Base-by-base conservation (phyloP, 2,797 vertebrate species). In the Tarsius wallacei region DNA sequence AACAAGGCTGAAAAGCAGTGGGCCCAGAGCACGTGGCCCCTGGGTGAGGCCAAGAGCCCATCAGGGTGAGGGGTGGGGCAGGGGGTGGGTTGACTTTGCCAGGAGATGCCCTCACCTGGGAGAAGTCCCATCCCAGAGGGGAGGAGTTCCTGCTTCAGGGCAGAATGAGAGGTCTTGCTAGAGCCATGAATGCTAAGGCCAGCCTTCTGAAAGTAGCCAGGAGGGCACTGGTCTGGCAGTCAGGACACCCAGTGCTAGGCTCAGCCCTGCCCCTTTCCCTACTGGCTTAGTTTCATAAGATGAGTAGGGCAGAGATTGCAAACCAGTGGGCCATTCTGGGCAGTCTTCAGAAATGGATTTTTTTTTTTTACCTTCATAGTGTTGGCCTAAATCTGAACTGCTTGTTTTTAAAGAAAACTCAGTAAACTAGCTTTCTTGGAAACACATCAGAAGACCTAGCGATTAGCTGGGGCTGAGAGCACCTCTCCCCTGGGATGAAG, bases 401-500 rank as follows among this genome's bases (percentile, higher is more conserved):
- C 22, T 26, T 49, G 61, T 57, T 85, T 85, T 64, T 49, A 93
- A 93, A 76, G 82, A 85, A 92, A 85, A 59, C 21, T 49, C 36
- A 22, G 57, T 51, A 53, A 81, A 53, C 31, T 49, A 63, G 10
- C 31, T 93, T 83, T 22, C 59, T 81, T 61, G 16, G 19, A 36
- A 53, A 80, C 31, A 51, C 15, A 0, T 6, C 57, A 24, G 36
- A 33, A 71, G 22, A 49, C 31, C 2, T 59, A 90, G 42, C 42
- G 31, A 22, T 63, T 64, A 64, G 51, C 24, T n/a, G 51, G 74
- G 51, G 19, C 49, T 28, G 47, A 51, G 68, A 14, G 36, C 16
- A 68, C 55, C 33, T 49, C 47, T 49, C 11, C 21, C 10, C 0
- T 31, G 8, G 12, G 16, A 51, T 57, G 28, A 14, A 2, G 9